Conservation (phyloP, 2,113 vertebrate genomes). For the Gracilinanus agilis region DNA sequence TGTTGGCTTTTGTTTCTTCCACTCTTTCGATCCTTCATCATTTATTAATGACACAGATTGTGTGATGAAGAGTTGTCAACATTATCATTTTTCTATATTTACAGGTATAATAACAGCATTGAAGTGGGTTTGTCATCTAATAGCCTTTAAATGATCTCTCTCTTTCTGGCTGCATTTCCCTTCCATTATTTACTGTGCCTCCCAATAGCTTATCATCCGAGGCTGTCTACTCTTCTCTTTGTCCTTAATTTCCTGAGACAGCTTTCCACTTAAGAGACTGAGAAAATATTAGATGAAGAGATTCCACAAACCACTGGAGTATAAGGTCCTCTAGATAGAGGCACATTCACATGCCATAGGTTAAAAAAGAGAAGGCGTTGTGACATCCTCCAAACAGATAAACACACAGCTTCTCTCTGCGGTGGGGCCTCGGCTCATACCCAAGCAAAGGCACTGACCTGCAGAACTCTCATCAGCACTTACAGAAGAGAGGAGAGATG, state of each 20-base stretch:
- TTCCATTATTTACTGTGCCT: slow-evolving; percentile 64
- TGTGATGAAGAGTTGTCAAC: slow-evolving; percentile 81
- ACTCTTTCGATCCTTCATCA: slow-evolving; percentile 79
- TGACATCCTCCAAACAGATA: slow-evolving; percentile 38
- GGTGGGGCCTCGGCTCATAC: neutral
- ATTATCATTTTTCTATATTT: slow-evolving; percentile 80
- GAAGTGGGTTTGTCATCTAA: slow-evolving; percentile 78
- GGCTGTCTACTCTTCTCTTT: slow-evolving; percentile 32
- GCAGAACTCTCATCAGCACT: slow-evolving; percentile 55
- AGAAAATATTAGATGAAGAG: slow-evolving; percentile 63
- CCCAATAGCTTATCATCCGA: slow-evolving; percentile 61
- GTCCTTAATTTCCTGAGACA: slow-evolving; percentile 69
- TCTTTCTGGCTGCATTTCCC: slow-evolving; percentile 59
- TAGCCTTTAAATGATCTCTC: slow-evolving; percentile 72
- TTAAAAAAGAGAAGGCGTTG: slow-evolving; percentile 59
- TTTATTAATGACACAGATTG: slow-evolving; percentile 82
- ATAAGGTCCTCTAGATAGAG: slow-evolving; percentile 40
- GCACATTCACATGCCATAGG: neutral
- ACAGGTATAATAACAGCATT: slow-evolving; percentile 73
- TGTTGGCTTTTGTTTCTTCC: slow-evolving; percentile 75
- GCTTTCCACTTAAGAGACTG: slow-evolving; percentile 68
- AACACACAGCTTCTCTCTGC: neutral
- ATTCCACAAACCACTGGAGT: slow-evolving; percentile 36
- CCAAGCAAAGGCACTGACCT: slow-evolving; percentile 37
- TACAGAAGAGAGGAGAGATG: slow-evolving; percentile 38